These are phyloP conservation scores for Felis chaus DNA, from an alignment of 2,113 vertebrate genomes.

Conservation along the genomic window DNA sequence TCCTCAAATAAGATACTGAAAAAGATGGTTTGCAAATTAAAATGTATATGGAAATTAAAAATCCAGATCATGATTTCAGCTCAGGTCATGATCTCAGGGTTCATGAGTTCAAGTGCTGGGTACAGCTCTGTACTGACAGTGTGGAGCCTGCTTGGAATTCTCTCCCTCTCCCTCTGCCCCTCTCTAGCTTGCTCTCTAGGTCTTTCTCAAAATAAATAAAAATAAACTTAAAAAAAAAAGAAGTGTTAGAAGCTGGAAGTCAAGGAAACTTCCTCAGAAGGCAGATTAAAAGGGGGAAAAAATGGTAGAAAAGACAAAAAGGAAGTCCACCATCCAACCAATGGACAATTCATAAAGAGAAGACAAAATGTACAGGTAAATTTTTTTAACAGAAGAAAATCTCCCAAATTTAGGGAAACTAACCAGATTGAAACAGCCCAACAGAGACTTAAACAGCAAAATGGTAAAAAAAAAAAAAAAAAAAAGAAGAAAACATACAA, in stretches of 20 bases:
- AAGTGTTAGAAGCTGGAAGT: neutral
- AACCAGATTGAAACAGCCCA: neutral
- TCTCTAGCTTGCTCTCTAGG: too few species aligned
- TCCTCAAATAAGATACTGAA: neutral
- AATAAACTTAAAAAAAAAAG: too few species aligned
- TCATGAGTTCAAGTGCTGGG: too few species aligned
- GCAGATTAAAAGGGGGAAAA: neutral
- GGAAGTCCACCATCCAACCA: neutral
- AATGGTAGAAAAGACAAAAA: neutral
- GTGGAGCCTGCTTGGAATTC: too few species aligned
- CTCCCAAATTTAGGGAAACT: neutral
- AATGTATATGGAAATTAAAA: constrained; percentile 1
- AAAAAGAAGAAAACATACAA: neutral
- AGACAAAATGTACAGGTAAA: neutral
- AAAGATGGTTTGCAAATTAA: neutral
- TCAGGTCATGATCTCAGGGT: too few species aligned
- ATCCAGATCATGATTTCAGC: neutral
- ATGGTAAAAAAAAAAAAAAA: neutral
- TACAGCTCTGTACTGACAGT: too few species aligned
- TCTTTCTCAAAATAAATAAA: too few species aligned
- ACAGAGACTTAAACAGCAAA: neutral
- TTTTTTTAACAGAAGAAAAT: neutral
- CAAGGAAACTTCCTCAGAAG: neutral
- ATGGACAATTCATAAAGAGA: neutral
- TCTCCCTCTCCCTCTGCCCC: too few species aligned